A percentile compares a stretch with the other conserved stretches of the same genome.
Conservation (phyloP, 2,113 vertebrate genomes). For the Oophaga pumilio region DNA sequence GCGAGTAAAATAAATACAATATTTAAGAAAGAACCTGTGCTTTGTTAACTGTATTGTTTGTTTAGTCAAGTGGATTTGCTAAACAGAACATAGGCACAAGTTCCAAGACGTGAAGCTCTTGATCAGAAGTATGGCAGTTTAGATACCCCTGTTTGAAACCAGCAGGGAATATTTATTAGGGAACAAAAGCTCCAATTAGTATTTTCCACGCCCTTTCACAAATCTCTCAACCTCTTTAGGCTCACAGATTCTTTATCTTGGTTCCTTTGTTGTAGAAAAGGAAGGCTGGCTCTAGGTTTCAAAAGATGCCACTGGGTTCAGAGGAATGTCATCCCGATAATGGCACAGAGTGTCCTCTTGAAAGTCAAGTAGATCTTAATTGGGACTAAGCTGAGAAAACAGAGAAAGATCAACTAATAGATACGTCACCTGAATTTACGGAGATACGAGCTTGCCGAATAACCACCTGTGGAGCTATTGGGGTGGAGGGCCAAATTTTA, state of each 20-base stretch:
- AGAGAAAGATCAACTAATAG: conserved; percentile 18
- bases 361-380: conserved; percentile 60
- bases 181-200: conserved; percentile 82
- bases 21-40: conserved; percentile 53
- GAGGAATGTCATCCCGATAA: conserved; percentile 47
- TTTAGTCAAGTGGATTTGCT: conserved; percentile 67
- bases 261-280: conserved; percentile 71
- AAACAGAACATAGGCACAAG: conserved; percentile 62
- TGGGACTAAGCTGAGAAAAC: conserved; percentile 35
- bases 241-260: conserved; percentile 71
- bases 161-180: conserved; percentile 77
- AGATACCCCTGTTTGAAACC: conserved; percentile 75
- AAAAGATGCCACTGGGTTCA: conserved; percentile 60
- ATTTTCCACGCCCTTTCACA: conserved; percentile 82
- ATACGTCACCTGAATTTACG: conserved; percentile 78
- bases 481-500: conserved; percentile 68
- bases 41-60: conserved; percentile 65
- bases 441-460: conserved; percentile 88
- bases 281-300: conserved; percentile 56
- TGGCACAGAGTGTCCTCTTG: conserved; percentile 57
- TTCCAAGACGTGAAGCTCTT: conserved; percentile 69
- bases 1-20: background rate
- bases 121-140: conserved; percentile 75
- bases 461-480: conserved; percentile 88
- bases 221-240: conserved; percentile 74